Conservation (phyloP, 53 echinoderm and acorn worm genomes). For the Pentamera pediparva region DNA sequence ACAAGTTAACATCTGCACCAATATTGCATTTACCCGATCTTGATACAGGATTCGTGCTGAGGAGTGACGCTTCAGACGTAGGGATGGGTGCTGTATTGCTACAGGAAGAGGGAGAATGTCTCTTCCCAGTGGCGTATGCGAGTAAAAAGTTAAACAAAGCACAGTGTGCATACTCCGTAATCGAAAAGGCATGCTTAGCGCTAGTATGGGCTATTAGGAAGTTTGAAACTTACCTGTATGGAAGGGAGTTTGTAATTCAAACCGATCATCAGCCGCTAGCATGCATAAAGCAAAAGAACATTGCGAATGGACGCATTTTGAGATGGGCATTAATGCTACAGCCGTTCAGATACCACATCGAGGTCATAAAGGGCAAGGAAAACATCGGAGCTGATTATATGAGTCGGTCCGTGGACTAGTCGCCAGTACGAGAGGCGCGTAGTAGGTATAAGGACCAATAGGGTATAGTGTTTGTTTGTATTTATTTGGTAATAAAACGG, state of each 20-base stretch:
- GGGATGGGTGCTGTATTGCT: constrained; percentile 48
- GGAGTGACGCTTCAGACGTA: constrained; percentile 36
- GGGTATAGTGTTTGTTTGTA: too few species aligned
- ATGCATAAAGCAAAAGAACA: constrained; percentile 5
- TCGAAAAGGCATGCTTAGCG: constrained; percentile 30
- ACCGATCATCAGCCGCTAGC: constrained; percentile 24
- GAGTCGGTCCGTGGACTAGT: too few species aligned
- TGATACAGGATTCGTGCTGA: constrained; percentile 7
- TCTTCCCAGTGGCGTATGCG: constrained; percentile 50
- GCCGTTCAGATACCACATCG: constrained; percentile 40
- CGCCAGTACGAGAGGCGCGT: too few species aligned
- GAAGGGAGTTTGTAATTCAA: constrained; percentile 15
- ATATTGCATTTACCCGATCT: constrained; percentile 37
- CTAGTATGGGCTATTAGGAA: constrained; percentile 32
- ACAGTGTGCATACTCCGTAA: constrained; percentile 13
- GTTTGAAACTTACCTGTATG: constrained; percentile 31
- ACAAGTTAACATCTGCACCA: constrained; percentile 10
- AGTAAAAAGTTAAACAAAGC: constrained; percentile 22
- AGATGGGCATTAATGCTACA: constrained; percentile 42
- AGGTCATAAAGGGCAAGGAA: constrained; percentile 47
- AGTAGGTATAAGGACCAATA: too few species aligned
- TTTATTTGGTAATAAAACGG: too few species aligned
- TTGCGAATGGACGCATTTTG: constrained; percentile 32
- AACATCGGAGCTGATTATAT: constrained; percentile 59
- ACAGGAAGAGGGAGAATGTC: constrained; percentile 11